Percentiles rank a stretch among this genome's conserved stretches.
Evolutionary conservation across 2,888 invertebrate genomes (phyloP).

Genomic region (Nowickia ferox): DNA sequence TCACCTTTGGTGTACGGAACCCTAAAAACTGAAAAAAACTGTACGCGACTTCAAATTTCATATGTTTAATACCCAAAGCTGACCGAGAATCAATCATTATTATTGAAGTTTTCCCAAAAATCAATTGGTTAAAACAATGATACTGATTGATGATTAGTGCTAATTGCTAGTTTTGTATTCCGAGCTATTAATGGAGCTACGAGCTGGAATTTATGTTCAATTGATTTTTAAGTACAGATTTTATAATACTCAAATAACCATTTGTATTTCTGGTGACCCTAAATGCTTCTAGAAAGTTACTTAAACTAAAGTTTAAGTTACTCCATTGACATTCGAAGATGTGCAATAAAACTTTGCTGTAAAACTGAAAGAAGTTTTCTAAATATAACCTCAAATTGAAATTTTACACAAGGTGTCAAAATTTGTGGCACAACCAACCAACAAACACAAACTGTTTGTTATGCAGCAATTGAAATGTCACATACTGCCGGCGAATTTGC

Average conservation of each 20-base stretch:
- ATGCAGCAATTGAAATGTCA: conserved; percentile 32
- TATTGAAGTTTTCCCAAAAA: too few relatives aligned
- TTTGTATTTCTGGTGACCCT: not conserved
- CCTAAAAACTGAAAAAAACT: too few relatives aligned
- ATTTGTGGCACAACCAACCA: conserved; percentile 13
- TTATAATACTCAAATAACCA: not conserved
- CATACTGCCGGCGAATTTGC: conserved; percentile 29
- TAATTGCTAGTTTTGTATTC: too few relatives aligned
- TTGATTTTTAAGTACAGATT: too few relatives aligned
- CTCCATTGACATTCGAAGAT: not conserved
- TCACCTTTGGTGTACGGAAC: too few relatives aligned
- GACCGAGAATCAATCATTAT: too few relatives aligned
- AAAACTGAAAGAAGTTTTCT: conserved; percentile 16
- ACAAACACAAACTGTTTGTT: not conserved
- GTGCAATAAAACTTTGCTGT: not conserved
- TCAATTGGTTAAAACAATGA: too few relatives aligned
- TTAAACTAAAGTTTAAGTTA: not conserved
- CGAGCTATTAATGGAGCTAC: too few relatives aligned
- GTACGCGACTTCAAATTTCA: too few relatives aligned
- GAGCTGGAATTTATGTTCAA: too few relatives aligned
- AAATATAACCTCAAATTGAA: conserved; percentile 46
- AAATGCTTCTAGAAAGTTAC: not conserved
- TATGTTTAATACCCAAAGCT: too few relatives aligned
- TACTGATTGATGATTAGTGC: too few relatives aligned
- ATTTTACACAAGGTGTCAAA: conserved; percentile 58